Evolutionary conservation across 2,888 invertebrate species (phyloP), one percentile per base, ranked within the genome.

Genomic region (Aelia acuminata): DNA sequence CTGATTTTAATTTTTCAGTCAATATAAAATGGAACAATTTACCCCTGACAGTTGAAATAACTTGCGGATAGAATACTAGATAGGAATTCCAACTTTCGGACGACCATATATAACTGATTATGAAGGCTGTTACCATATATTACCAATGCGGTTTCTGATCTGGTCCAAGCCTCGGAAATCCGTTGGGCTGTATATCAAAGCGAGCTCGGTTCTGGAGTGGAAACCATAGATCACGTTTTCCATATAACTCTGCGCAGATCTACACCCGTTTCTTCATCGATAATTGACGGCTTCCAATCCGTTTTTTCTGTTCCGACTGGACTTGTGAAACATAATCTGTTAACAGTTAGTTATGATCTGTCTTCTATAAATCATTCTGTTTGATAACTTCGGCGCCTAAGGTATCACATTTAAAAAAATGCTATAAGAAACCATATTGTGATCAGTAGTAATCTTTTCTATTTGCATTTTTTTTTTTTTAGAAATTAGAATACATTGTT

Each of bases 271-370:
- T 7, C 31, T 35, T 70, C 35, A 20, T 70, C 7, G 31, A 18
- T 70, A 70, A 70, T 70, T 70, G 63, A 70, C 63, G 63, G 63
- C 31, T 70, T 70, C 63, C 63, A 70, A 70, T 70, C 31, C 18
- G 20, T 7, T 31, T 70, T 70, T 70, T 70, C 63, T 18, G 5
- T 70, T 35, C 63, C 31, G 18, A 31, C 18, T 18, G 18, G 22
- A 4, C 63, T 70, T 70, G 18, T 70, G 63, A 35, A 70, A 70
- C 31, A 18, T 70, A 70, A 70, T 35, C 63, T 70, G 57, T 70
- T 70, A 70, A 70, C 63, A 20, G 63, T 18, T 70, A 35, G 15
- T 57, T 13, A 11, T 63, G 31, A 22, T 15, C 8, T 57, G 11
- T 11, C n/a, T 26, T 57, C 57, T 20, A 20, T 35, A 70, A 70